Conservation (phyloP, 2,888 invertebrate genomes). For the Sinopyrophorus schimmeli region DNA sequence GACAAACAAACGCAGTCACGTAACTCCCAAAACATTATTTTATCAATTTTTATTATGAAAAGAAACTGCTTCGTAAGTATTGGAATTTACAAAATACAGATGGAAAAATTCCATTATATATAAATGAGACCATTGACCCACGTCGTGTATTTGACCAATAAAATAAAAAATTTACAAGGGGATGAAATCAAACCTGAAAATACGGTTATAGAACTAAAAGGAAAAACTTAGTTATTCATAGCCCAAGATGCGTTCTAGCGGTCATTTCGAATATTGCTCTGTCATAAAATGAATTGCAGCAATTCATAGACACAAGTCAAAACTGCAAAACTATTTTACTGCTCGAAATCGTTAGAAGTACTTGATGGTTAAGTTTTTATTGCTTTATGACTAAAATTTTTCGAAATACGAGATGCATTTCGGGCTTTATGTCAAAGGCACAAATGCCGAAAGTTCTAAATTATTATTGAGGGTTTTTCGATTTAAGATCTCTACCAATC, state of each 20-base stretch:
- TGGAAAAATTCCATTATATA: slow-evolving; percentile 3
- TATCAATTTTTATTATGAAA: no score
- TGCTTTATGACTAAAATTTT: no score
- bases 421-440: no score
- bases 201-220: slow-evolving; percentile 9
- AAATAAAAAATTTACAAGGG: slow-evolving; percentile 4
- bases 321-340: slow-evolving; percentile 26
- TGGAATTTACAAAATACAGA: no score
- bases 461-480: no score
- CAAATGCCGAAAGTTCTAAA: no score
- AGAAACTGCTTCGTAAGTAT: no score
- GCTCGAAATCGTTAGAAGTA: slow-evolving; percentile 11
- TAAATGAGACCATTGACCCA: slow-evolving; percentile 5
- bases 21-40: no score
- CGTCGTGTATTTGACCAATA: slow-evolving; percentile 4
- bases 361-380: no score
- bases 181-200: slow-evolving; percentile 4
- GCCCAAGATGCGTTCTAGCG: slow-evolving; percentile 5
- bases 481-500: no score
- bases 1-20: no score
- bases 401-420: no score
- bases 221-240: slow-evolving; percentile 5
- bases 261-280: slow-evolving; percentile 20
- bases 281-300: slow-evolving; percentile 27
- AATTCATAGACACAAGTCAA: slow-evolving; percentile 16